Evolutionary conservation across 2,888 invertebrate species (phyloP), one percentile per base, ranked within the genome.

Genomic region (Augiades crinisus): DNA sequence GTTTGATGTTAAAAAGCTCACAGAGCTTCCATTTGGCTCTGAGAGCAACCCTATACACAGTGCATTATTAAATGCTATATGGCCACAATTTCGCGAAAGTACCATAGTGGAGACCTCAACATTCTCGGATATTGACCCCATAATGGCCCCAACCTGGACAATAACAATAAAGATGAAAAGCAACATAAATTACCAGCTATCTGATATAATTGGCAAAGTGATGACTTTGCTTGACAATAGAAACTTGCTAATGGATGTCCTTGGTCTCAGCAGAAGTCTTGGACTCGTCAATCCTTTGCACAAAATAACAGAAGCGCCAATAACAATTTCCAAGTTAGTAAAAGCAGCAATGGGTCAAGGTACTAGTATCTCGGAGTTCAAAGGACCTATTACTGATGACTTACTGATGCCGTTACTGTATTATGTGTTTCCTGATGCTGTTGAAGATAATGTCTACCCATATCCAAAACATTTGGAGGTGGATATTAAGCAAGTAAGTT

Each of bases 341-440:
- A 91, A 90, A 68, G 90, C 91, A 12, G 89, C 91, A 0, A 90
- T 90, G 38, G 83, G 87, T 27, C 87, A 82, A 65, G 82, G 80
- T 65, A 91, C 78, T 60, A 89, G 76, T 57, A 91, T 91, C 46
- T 84, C 92, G n/a, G 93, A 94, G 50, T 88, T 88, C 58, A 88
- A 88, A 52, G 95, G 96, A 0, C 96, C 97, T 0, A 93, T 98
- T 67, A 86, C 94, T 8, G 94, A 94, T 65, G 94, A 94, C 21
- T 86, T 95, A 57, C 80, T 98, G 27, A 93, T 94, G 74, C 92
- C 94, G 33, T 91, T 98, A 62, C 75, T 98, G 43, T 94, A 94
- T 71, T 97, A 94, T 77, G 81, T 98, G 16, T 98, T 98, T 74
- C 98, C 98, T 46, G 97, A 98, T 91, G 96, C 96, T 50, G 93